These are phyloP conservation scores for Odontocerum albicorne DNA, from an alignment of 2,888 invertebrate species.

Conservation along the genomic window DNA sequence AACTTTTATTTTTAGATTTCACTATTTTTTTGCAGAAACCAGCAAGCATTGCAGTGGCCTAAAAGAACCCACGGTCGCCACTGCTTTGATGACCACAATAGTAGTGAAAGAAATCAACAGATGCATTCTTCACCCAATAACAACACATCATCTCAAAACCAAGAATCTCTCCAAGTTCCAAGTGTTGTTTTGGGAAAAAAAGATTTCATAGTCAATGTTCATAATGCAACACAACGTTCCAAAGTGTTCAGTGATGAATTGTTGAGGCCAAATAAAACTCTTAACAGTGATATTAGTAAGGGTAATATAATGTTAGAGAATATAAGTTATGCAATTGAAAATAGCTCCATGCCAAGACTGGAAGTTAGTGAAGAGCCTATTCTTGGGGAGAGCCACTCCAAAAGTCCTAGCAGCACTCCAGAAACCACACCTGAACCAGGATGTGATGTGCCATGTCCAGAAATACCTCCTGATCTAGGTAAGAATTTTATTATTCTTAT, in stretches of 20 bases:
- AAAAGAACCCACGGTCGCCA: slow-evolving; percentile 32
- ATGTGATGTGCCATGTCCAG: slow-evolving; percentile 30
- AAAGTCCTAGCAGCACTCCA: slow-evolving; percentile 2
- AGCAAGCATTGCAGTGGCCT: slow-evolving; percentile 28
- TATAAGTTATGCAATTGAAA: background rate
- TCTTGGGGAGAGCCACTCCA: slow-evolving; percentile 12
- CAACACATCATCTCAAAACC: background rate
- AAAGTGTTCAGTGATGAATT: slow-evolving; percentile 3
- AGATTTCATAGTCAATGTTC: slow-evolving; percentile 20
- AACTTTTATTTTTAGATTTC: no score
- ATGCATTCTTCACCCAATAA: background rate
- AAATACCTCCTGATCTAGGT: slow-evolving; percentile 32
- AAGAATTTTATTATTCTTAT: slow-evolving; percentile 9
- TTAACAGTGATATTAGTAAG: background rate
- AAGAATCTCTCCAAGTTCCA: background rate
- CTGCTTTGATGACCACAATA: slow-evolving; percentile 28
- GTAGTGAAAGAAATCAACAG: background rate
- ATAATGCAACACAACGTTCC: slow-evolving; percentile 26
- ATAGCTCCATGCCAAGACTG: background rate
- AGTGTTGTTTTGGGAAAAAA: background rate
- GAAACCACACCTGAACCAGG: slow-evolving; percentile 14
- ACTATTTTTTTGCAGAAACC: slow-evolving; percentile 17
- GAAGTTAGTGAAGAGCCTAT: background rate
- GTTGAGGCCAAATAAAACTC: slow-evolving; percentile 7
- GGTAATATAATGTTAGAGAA: background rate